Evolutionary conservation across 37 sponge, comb jelly and placozoan genomes (phyloP), one percentile per base, ranked within the genome.

Genomic region (Beroe ovata): DNA sequence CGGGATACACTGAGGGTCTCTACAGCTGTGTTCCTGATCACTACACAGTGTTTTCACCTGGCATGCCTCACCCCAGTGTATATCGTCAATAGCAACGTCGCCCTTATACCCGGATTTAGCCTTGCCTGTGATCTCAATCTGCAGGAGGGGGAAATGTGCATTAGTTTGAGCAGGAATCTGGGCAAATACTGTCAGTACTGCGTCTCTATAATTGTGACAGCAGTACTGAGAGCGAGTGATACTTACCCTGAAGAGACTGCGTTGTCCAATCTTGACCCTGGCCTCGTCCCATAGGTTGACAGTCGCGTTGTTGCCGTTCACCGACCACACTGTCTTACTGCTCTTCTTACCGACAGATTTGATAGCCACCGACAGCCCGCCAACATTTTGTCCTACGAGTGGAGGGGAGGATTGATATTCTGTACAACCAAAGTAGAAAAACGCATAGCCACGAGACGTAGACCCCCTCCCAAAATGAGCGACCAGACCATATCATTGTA

Each of bases 1-100:
- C 2, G 84, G 84, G 26, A 77, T 77, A 77, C 84, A 77, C 84
- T 77, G 16, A 23, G 84, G 84, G n/a, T 77, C 84, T 20, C 54
- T 77, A 40, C 84, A 77, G 84, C 84, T 77, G 84, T 41, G 33
- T 36, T 77, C 29, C 26, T 77, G n/a, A 28, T 77, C 84, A 39
- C 11, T 11, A 40, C 84, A 77, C 38, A 77, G 84, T 14, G 26
- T 38, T 54, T 39, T 39, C 11, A 36, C 54, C n/a, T 42, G 23
- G 21, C 84, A 77, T 8, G 36, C 38, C 25, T 30, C 36, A 41
- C 38, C 33, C 84, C 84, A 77, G 8, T 77, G 23, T 4, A 77
- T 11, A 29, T 77, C 84, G 54, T 77, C 84, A 77, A 77, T 77
- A 42, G 84, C 84, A 38, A 77, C 54, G 22, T 77, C 84, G 18